A percentile compares a stretch with the other conserved stretches of the same genome.
Conservation (phyloP, 2,888 invertebrate genomes). For the Siphlonurus alternatus region DNA sequence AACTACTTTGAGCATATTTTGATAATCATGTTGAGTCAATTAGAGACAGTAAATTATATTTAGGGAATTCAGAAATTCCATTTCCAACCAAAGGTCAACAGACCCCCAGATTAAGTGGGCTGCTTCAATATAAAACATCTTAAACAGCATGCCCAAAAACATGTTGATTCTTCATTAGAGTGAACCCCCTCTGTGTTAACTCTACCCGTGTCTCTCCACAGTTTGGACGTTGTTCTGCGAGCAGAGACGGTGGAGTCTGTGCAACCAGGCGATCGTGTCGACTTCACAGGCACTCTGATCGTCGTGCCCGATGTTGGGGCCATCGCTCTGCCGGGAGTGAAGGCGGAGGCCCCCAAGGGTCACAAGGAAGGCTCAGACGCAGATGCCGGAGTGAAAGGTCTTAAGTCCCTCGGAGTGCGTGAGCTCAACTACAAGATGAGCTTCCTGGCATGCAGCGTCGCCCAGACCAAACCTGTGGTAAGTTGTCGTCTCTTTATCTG, state of each 20-base stretch:
- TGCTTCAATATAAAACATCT: too few relatives aligned
- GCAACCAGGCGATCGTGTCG: constrained; percentile 72
- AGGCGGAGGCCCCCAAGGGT: constrained; percentile 61
- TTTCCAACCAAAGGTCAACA: too few relatives aligned
- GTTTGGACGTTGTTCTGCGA: constrained; percentile 80
- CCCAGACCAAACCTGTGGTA: constrained; percentile 63
- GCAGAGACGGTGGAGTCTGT: constrained; percentile 94
- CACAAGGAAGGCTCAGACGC: constrained; percentile 54
- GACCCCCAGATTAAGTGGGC: too few relatives aligned
- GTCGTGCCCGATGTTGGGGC: constrained; percentile 93
- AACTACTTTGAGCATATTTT: too few relatives aligned
- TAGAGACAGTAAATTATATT: too few relatives aligned
- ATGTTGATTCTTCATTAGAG: too few relatives aligned
- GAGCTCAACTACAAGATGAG: constrained; percentile 79
- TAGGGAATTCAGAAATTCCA: too few relatives aligned
- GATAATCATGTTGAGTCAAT: too few relatives aligned
- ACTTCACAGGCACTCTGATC: constrained; percentile 90
- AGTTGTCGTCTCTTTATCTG: constrained; percentile 10
- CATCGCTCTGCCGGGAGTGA: constrained; percentile 68
- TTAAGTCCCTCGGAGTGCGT: constrained; percentile 70
- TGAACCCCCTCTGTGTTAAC: too few relatives aligned
- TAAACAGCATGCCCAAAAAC: too few relatives aligned
- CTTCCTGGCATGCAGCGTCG: constrained; percentile 85
- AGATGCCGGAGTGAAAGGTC: constrained; percentile 66
- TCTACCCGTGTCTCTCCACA: constrained; percentile 19